phyloP scores from a whole-genome alignment of 2,888 invertebrate genomes.

The Chymomyza fuscimana region DNA sequence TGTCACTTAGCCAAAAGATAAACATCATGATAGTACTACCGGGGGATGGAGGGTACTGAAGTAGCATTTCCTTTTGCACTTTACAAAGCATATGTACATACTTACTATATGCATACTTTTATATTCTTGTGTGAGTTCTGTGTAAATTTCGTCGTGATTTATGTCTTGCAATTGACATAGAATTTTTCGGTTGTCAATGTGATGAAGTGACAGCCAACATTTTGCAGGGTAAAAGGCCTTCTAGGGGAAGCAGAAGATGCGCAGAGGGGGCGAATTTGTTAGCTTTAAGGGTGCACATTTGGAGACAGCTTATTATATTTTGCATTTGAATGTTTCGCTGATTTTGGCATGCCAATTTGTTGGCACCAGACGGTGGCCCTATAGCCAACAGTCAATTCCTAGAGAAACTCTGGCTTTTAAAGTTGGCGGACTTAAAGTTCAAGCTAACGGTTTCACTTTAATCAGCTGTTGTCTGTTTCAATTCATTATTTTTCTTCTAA shows the following conservation, averaged over 20 bases:
- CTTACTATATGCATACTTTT: conserved; percentile 54
- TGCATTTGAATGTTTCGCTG: too few species aligned
- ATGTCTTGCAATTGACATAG: conserved; percentile 65
- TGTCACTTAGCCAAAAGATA: conserved; percentile 10
- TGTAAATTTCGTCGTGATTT: conserved; percentile 50
- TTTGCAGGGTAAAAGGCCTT: conserved; percentile 23
- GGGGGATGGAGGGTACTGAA: not conserved
- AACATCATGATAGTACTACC: not conserved
- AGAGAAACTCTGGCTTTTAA: too few species aligned
- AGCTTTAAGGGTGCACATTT: too few species aligned
- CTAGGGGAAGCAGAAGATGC: too few species aligned
- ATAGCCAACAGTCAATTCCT: not conserved
- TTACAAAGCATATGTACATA: conserved; percentile 25
- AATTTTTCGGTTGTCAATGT: conserved; percentile 56
- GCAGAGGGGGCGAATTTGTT: too few species aligned
- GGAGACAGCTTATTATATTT: too few species aligned
- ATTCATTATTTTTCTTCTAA: too few species aligned
- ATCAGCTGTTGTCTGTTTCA: too few species aligned
- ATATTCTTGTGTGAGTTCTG: not conserved
- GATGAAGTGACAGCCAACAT: conserved; percentile 46
- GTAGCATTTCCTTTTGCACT: conserved; percentile 7
- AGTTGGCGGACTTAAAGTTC: too few species aligned
- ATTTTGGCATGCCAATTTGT: not conserved
- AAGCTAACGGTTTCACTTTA: too few species aligned
- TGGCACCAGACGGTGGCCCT: not conserved